Base-by-base conservation (phyloP, 2,113 vertebrate species). In the Sinosuthora webbiana region DNA sequence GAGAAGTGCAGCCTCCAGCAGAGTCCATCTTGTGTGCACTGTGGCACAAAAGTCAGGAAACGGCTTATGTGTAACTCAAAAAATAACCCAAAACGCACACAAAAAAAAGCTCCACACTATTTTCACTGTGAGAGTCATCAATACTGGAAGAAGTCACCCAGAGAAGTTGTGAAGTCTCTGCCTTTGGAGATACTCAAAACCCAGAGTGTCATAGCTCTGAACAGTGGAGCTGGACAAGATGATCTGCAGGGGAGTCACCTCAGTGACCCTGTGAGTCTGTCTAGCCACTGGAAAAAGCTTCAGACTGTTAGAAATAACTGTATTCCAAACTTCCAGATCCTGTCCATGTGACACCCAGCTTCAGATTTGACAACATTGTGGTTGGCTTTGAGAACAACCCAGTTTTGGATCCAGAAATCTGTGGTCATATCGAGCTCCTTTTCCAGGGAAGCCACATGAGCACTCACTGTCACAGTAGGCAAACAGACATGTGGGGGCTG, bases 201-300 rank as follows among this genome's bases (percentile, higher is more conserved):
- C 10, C 56, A 87, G 9, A 0, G 0, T 35, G 64, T 83, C 6
- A 4, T 3, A 5, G 42, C 42, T 35, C 69, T 35, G 35, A 83
- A 67, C 64, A 67, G n/a, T 1, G 0, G 52, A 70, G 50, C 4
- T 49, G 41, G 45, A 33, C 3, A 4, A 33, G 33, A 64, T 7
- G 12, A 81, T 60, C 18, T 90, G 62, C 71, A 86, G 53, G 69
- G 15, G 28, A 3, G 6, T 14, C 79, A 64, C 62, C 21, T 82
- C 62, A 42, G 17, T 6, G 42, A 28, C 24, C 28, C 56, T 18
- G 4, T 19, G 57, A 70, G 31, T 39, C 77, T 59, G n/a, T 2
- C 64, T 0, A 60, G 44, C 35, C 56, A 55, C 35, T 20, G 24
- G 7, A 41, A 75, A 86, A 92, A 90, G 33, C 30, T 30, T 44